These are phyloP conservation scores for Perca fluviatilis DNA, from an alignment of 2,113 vertebrate genomes.

Conservation along the genomic window DNA sequence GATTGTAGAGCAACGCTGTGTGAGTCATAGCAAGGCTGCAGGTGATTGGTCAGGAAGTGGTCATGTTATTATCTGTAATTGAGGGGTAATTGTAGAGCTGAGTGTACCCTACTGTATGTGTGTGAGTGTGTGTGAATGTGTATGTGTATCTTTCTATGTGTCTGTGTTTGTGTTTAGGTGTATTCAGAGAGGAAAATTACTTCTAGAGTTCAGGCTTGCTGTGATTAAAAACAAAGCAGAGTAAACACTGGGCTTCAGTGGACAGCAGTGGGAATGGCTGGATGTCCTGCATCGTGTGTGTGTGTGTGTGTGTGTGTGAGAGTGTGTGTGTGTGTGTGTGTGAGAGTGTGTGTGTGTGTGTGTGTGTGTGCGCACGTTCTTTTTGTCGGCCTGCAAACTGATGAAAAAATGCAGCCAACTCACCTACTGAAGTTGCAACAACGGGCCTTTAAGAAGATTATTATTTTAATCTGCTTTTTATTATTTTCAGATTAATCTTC, in stretches of 20 bases:
- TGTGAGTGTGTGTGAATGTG: conserved; percentile 61
- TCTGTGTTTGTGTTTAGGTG: conserved; percentile 83
- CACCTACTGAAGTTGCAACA: background rate
- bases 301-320: conserved; percentile 32
- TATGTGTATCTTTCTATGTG: conserved; percentile 74
- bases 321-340: conserved; percentile 6
- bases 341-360: conserved; percentile 24
- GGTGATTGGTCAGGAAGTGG: conserved; percentile 85
- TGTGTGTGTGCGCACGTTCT: background rate
- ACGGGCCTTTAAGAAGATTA: background rate
- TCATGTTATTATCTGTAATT: conserved; percentile 85
- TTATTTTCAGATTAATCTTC: conserved; percentile 4
- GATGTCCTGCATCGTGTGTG: conserved; percentile 50
- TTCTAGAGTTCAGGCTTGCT: conserved; percentile 75
- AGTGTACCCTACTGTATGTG: conserved; percentile 75
- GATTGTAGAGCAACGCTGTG: conserved; percentile 40
- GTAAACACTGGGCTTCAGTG: conserved; percentile 77
- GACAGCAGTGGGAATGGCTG: conserved; percentile 63
- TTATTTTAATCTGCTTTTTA: conserved; percentile 15
- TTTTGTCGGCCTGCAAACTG: conserved; percentile 9
- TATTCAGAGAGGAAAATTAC: conserved; percentile 80
- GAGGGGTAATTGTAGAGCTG: conserved; percentile 79
- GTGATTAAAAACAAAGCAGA: conserved; percentile 83
- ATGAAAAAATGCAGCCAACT: conserved; percentile 34
- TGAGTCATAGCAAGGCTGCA: conserved; percentile 79